Conservation (phyloP, 2,797 vertebrate species). For the Fistularia commersonii region DNA sequence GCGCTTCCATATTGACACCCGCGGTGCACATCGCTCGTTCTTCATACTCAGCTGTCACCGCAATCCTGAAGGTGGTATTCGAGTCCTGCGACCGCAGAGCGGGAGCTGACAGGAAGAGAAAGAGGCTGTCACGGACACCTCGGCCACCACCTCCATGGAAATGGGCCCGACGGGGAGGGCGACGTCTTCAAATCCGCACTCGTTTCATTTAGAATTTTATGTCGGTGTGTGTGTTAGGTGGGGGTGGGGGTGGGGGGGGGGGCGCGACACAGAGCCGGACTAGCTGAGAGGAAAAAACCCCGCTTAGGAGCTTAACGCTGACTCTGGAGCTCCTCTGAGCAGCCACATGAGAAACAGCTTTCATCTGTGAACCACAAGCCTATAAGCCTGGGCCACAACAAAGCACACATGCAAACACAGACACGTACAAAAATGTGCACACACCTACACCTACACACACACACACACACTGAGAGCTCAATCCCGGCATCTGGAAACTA, state of each 20-base stretch:
- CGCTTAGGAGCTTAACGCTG: constrained; percentile 61
- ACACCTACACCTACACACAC: constrained; percentile 1
- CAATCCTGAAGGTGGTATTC: too few species aligned
- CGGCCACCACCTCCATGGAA: too few species aligned
- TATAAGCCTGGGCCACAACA: constrained; percentile 60
- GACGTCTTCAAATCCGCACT: too few species aligned
- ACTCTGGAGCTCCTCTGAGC: constrained; percentile 61
- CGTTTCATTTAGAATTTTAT: too few species aligned
- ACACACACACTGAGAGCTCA: constrained; percentile 1
- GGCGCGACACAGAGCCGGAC: constrained; percentile 11
- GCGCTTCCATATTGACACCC: too few species aligned
- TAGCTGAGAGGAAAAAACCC: constrained; percentile 40
- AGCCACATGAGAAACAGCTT: constrained; percentile 62
- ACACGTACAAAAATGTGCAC: constrained; percentile 21
- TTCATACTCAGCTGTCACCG: too few species aligned
- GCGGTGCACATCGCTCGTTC: too few species aligned
- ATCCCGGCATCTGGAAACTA: constrained; percentile 1
- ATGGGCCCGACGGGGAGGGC: too few species aligned
- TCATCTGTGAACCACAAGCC: constrained; percentile 62
- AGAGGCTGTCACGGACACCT: too few species aligned
- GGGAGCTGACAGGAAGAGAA: too few species aligned
- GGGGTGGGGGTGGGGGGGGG: too few species aligned
- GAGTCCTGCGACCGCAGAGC: too few species aligned
- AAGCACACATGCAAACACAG: constrained; percentile 38
- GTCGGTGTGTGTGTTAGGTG: neutral